These are phyloP conservation scores for Tupaia chinensis DNA, from an alignment of 2,113 vertebrate genomes.

Conservation along the genomic window DNA sequence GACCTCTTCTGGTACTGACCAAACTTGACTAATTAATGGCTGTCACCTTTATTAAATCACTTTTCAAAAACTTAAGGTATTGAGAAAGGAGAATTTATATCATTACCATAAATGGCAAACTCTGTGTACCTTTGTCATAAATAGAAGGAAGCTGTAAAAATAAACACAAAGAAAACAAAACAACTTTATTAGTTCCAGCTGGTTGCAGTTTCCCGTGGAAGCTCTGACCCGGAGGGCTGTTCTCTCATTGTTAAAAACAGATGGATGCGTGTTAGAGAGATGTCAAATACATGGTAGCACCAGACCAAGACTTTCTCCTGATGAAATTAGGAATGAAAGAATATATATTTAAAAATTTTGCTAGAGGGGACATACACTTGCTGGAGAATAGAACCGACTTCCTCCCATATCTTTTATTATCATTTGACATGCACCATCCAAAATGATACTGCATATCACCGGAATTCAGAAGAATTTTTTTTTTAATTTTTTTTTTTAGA, in stretches of 20 bases:
- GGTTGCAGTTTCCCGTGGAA: neutral
- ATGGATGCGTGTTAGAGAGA: neutral
- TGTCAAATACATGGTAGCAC: neutral
- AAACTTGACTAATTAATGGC: neutral
- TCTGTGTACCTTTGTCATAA: neutral
- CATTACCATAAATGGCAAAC: constrained; percentile 52
- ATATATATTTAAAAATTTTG: no score
- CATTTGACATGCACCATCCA: neutral
- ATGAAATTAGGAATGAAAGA: neutral
- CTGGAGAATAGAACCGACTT: neutral
- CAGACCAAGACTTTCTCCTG: neutral
- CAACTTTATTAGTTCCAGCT: neutral
- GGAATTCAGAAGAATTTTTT: neutral
- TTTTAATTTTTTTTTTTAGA: no score
- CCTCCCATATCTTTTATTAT: neutral
- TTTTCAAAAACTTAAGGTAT: neutral
- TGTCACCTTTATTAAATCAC: neutral
- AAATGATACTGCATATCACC: neutral
- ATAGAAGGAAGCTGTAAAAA: constrained; percentile 64
- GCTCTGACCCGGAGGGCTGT: neutral
- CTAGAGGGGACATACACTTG: no score
- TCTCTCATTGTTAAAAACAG: neutral
- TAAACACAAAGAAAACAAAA: constrained; percentile 1
- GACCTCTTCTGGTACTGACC: neutral
- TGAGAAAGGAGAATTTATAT: neutral